These are phyloP conservation scores for Drosophila flavopinicola DNA, from an alignment of 2,888 invertebrate species.

Conservation along the genomic window DNA sequence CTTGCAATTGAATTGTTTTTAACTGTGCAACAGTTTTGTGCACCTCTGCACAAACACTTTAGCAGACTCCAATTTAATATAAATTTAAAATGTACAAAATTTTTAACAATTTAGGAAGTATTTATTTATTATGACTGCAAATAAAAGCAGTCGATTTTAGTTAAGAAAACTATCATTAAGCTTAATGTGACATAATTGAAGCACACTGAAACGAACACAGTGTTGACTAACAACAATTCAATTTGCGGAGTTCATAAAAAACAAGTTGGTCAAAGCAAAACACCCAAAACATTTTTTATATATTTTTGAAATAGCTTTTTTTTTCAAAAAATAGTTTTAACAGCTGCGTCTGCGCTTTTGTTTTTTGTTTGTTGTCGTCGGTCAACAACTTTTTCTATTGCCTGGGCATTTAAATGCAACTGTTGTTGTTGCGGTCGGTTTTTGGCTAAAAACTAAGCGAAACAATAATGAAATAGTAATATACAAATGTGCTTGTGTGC, in stretches of 20 bases:
- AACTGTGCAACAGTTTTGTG: constrained; percentile 60
- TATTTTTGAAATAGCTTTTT: not conserved
- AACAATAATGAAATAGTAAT: constrained; percentile 75
- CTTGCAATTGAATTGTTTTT: constrained; percentile 63
- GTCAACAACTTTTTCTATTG: constrained; percentile 21
- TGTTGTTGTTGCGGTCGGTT: constrained; percentile 38
- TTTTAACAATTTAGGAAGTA: not conserved
- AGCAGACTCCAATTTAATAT: constrained; percentile 25
- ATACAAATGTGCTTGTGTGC: constrained; percentile 43
- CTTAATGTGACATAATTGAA: too few relatives aligned
- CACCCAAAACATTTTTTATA: not conserved
- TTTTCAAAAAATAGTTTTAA: not conserved
- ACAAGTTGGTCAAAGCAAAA: not conserved
- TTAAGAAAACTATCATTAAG: too few relatives aligned
- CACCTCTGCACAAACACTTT: constrained; percentile 20
- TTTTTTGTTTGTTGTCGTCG: not conserved
- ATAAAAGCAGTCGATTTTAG: not conserved
- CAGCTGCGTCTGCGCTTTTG: not conserved
- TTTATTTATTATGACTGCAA: not conserved
- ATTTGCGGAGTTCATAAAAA: not conserved
- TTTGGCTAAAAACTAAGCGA: constrained; percentile 50
- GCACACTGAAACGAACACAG: too few relatives aligned
- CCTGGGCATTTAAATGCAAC: constrained; percentile 50
- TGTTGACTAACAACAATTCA: not conserved
- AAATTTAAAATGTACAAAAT: constrained; percentile 9